phyloP scores from a whole-genome alignment of 2,797 vertebrate species.

The Cyprinodon diabolis region DNA sequence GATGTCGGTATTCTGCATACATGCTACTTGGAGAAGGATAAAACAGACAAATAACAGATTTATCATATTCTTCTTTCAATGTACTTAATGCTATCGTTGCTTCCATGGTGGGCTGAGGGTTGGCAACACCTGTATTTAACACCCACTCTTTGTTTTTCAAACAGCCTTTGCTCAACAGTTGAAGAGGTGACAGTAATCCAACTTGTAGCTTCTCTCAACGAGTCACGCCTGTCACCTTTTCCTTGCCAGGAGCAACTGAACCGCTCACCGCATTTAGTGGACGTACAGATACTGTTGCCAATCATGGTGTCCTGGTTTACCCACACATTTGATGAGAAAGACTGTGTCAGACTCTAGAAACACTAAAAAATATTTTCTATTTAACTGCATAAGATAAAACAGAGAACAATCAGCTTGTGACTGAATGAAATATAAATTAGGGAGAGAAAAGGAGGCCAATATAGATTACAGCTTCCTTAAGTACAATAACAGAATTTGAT shows the following conservation, averaged over 20 bases:
- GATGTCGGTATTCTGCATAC: no score
- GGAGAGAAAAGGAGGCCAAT: conserved; percentile 31
- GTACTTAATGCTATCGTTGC: conserved; percentile 3
- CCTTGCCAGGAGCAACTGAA: conserved; percentile 50
- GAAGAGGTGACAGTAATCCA: conserved; percentile 69
- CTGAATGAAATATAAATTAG: conserved; percentile 57
- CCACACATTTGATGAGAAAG: conserved; percentile 47
- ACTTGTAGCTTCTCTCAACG: conserved; percentile 48
- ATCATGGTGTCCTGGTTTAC: conserved; percentile 38
- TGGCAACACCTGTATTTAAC: conserved; percentile 62
- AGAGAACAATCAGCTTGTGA: conserved; percentile 55
- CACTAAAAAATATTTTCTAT: conserved; percentile 69
- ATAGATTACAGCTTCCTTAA: conserved; percentile 73
- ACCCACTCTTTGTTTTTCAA: conserved; percentile 44
- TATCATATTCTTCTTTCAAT: background rate
- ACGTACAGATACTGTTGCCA: conserved; percentile 49
- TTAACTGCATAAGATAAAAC: conserved; percentile 61
- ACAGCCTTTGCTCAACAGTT: conserved; percentile 32
- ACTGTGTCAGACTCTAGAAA: conserved; percentile 61
- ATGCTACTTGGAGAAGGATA: no score
- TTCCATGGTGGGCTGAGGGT: conserved; percentile 47
- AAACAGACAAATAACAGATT: background rate
- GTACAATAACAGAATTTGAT: conserved; percentile 61
- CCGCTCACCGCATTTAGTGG: conserved; percentile 52
- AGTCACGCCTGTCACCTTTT: conserved; percentile 69